Percentiles rank a stretch among this genome's conserved stretches.
These are phyloP conservation scores for Euschistus heros DNA, from an alignment of 1,140 invertebrate species.

Conservation along the genomic window DNA sequence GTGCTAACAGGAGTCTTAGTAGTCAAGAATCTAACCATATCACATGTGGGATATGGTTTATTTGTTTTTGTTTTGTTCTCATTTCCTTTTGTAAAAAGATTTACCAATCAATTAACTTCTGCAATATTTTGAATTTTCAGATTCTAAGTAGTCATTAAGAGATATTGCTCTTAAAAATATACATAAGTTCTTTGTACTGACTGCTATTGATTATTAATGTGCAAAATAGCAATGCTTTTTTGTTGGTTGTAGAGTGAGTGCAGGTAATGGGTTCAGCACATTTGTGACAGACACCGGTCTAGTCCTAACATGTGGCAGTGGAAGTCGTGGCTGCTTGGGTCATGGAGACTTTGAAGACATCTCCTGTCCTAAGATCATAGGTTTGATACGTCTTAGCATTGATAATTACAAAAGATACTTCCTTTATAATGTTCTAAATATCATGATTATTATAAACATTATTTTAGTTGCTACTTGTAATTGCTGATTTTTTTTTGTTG, in stretches of 20 bases:
- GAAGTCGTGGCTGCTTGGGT: conserved; percentile 51
- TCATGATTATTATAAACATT: background rate
- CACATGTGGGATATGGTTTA: too few species aligned
- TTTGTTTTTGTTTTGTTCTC: too few species aligned
- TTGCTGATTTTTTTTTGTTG: conserved; percentile 23
- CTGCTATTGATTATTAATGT: too few species aligned
- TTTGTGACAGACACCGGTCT: conserved; percentile 60
- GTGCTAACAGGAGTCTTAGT: too few species aligned
- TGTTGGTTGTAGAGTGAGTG: conserved; percentile 36
- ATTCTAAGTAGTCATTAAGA: too few species aligned
- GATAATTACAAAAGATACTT: conserved; percentile 3
- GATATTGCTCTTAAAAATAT: too few species aligned
- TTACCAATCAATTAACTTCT: background rate
- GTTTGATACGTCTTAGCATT: conserved; percentile 38
- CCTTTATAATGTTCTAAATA: background rate
- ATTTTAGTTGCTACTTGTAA: background rate
- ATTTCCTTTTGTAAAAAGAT: too few species aligned
- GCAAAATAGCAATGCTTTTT: too few species aligned
- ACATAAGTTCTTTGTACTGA: too few species aligned
- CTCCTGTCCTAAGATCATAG: conserved; percentile 51
- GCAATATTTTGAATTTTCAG: background rate
- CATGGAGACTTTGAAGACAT: conserved; percentile 50
- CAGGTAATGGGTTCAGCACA: conserved; percentile 48
- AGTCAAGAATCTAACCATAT: too few species aligned
- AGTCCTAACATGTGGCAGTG: conserved; percentile 59